phyloP scores from a whole-genome alignment of 2,888 invertebrate genomes.

The Cephus pygmeus region DNA sequence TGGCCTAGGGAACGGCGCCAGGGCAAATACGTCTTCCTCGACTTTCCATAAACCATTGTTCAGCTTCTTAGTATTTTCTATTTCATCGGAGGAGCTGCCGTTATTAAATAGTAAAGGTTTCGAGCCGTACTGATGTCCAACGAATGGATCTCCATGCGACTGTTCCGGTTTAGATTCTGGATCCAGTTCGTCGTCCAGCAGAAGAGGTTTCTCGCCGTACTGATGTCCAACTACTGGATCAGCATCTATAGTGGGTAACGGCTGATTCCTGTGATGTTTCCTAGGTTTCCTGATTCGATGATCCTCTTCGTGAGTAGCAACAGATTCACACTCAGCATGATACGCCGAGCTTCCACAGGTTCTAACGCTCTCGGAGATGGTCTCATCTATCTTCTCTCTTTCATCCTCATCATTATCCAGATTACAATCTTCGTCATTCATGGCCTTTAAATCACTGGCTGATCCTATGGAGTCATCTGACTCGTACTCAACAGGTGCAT shows the following conservation, averaged over 20 bases:
- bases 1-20: constrained; percentile 73
- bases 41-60: constrained; percentile 46
- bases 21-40: constrained; percentile 75
- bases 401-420: constrained; percentile 65
- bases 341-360: constrained; percentile 78
- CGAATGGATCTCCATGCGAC: constrained; percentile 69
- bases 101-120: constrained; percentile 75
- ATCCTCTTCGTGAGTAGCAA: constrained; percentile 73
- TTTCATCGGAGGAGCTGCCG: constrained; percentile 49
- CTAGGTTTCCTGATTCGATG: constrained; percentile 67
- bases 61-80: constrained; percentile 26
- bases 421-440: constrained; percentile 64
- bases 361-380: constrained; percentile 73
- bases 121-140: constrained; percentile 79
- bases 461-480: constrained; percentile 80
- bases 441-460: constrained; percentile 75
- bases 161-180: constrained; percentile 67
- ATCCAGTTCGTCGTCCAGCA: constrained; percentile 83
- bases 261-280: constrained; percentile 64
- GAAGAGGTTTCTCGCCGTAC: constrained; percentile 79
- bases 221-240: constrained; percentile 76
- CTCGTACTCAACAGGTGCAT: constrained; percentile 63
- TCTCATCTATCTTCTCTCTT: constrained; percentile 66
- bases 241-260: constrained; percentile 52
- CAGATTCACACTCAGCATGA: constrained; percentile 79